A percentile compares a stretch with the other conserved stretches of the same genome.
These are phyloP conservation scores for Cylindroiulus punctatus DNA, from an alignment of 2,888 invertebrate species.

Conservation along the genomic window DNA sequence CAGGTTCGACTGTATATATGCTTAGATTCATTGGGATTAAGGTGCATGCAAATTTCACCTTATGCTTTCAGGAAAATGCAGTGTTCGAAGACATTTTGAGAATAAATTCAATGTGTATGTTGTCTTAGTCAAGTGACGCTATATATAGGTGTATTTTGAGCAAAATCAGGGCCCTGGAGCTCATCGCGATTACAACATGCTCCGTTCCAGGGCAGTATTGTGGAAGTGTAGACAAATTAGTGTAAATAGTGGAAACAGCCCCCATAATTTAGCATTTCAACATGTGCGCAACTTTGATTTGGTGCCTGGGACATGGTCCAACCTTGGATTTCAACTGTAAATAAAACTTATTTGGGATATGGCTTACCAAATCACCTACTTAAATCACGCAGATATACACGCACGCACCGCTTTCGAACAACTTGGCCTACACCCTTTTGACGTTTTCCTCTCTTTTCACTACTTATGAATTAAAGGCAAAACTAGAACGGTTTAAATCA, in stretches of 20 bases:
- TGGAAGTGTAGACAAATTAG: not conserved
- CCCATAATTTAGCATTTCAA: not conserved
- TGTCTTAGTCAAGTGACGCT: not conserved
- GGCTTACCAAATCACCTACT: not conserved
- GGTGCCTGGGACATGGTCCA: not conserved
- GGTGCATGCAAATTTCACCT: too few species aligned
- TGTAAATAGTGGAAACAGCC: not conserved
- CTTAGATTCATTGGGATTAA: too few species aligned
- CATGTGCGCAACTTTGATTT: not conserved
- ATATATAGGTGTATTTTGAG: too few species aligned
- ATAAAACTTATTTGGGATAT: not conserved
- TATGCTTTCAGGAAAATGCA: too few species aligned
- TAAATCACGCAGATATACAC: not conserved
- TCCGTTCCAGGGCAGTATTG: not conserved
- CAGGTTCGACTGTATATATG: too few species aligned
- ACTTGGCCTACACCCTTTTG: not conserved
- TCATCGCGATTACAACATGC: not conserved
- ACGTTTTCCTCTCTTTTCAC: not conserved
- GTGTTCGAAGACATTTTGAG: not conserved
- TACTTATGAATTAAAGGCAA: not conserved
- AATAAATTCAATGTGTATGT: not conserved
- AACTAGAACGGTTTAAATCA: slow-evolving; percentile 8
- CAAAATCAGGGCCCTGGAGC: not conserved
- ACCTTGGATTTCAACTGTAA: not conserved
- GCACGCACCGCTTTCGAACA: not conserved